These are phyloP conservation scores for Pavo muticus DNA, from an alignment of 2,113 vertebrate genomes.

Conservation along the genomic window DNA sequence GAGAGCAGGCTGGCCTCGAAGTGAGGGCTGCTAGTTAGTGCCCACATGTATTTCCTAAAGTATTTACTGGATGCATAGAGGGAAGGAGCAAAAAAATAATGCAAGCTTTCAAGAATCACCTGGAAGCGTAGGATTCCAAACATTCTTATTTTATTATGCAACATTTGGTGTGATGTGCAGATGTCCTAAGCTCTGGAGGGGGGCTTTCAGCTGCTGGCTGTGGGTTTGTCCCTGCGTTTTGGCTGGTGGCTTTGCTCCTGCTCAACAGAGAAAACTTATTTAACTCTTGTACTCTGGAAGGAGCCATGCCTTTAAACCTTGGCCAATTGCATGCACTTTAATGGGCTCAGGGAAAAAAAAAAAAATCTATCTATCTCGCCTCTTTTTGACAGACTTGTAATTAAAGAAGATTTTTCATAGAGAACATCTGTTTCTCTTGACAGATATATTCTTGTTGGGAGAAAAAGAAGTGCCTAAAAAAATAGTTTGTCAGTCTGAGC, in stretches of 20 bases:
- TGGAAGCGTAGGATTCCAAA: not conserved
- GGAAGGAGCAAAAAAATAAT: not conserved
- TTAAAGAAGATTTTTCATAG: conserved; percentile 59
- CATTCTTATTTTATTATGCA: not conserved
- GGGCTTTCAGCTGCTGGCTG: not conserved
- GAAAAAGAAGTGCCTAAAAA: conserved; percentile 60
- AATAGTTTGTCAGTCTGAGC: conserved; percentile 62
- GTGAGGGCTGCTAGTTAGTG: not conserved
- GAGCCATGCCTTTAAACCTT: not conserved
- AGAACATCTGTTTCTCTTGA: conserved; percentile 70
- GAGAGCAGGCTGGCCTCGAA: not conserved
- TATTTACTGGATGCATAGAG: not conserved
- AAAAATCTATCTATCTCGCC: not conserved
- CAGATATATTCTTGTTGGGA: conserved; percentile 70
- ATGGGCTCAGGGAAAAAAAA: not conserved
- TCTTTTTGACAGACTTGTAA: conserved; percentile 54
- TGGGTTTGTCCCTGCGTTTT: accelerated
- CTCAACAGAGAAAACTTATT: conserved; percentile 17
- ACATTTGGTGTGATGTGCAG: not conserved
- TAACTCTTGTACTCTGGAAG: not conserved
- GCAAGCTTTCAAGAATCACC: not conserved
- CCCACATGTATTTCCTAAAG: not conserved
- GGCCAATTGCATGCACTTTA: not conserved
- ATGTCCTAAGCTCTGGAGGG: not conserved
- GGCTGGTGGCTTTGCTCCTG: not conserved